These are phyloP conservation scores for Lycaon pictus DNA, from an alignment of 2,113 vertebrate species.

Conservation along the genomic window DNA sequence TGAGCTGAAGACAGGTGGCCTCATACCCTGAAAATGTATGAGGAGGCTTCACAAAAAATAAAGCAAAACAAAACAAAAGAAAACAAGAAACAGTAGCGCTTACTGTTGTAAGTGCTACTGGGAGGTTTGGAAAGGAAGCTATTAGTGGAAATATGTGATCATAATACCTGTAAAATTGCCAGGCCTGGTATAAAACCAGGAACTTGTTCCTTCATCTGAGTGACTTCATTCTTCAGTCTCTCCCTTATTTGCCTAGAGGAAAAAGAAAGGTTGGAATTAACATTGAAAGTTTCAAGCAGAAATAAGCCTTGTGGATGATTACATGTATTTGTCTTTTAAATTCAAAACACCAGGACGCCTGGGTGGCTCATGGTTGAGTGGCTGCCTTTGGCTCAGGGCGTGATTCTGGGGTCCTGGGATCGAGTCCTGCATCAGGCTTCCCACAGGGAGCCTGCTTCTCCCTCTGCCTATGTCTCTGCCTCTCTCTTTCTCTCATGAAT, in stretches of 20 bases:
- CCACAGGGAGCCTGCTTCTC: too few relatives aligned
- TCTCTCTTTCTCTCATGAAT: too few relatives aligned
- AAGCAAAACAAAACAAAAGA: not conserved
- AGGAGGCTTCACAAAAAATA: not conserved
- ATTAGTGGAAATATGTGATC: not conserved
- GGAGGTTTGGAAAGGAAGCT: not conserved
- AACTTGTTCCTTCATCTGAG: constrained; percentile 90
- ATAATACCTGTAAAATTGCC: constrained; percentile 95
- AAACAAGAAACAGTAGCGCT: not conserved
- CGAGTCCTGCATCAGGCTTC: too few relatives aligned
- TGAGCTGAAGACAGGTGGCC: not conserved
- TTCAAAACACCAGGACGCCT: not conserved
- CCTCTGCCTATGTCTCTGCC: too few relatives aligned
- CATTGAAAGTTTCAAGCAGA: not conserved
- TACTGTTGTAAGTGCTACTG: not conserved
- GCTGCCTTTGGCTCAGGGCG: too few relatives aligned
- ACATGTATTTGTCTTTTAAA: not conserved
- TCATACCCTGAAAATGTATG: not conserved
- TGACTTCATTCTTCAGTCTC: constrained; percentile 93
- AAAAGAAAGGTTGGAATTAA: constrained; percentile 62
- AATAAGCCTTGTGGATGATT: not conserved
- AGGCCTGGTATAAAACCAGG: constrained; percentile 95
- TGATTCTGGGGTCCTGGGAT: too few relatives aligned
- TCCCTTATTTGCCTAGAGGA: constrained; percentile 92
- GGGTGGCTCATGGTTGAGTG: too few relatives aligned